phyloP scores from a whole-genome alignment of 2,888 invertebrate genomes.

The Cinara cedri region DNA sequence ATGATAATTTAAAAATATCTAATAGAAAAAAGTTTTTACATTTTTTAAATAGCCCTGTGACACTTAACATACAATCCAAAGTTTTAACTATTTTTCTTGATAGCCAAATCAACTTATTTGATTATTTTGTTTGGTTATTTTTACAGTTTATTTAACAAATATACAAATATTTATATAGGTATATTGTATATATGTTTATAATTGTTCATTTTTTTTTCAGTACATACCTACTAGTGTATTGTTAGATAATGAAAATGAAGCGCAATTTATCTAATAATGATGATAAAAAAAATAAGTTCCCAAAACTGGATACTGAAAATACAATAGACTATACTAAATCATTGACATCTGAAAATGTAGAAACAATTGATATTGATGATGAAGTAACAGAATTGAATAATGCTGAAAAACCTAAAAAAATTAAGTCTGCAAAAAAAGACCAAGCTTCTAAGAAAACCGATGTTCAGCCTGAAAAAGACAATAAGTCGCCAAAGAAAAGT shows the following conservation, averaged over 20 bases:
- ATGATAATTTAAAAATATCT: too few relatives aligned
- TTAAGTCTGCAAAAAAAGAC: constrained; percentile 3
- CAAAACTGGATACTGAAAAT: background rate
- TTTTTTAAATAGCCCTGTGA: too few relatives aligned
- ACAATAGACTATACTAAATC: constrained; percentile 26
- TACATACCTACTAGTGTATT: background rate
- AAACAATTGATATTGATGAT: constrained; percentile 13
- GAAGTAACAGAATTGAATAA: background rate
- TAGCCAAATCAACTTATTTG: too few relatives aligned
- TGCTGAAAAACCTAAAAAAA: background rate
- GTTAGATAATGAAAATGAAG: constrained; percentile 29
- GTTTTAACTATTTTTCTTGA: too few relatives aligned
- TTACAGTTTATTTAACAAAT: too few relatives aligned
- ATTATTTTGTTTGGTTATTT: too few relatives aligned
- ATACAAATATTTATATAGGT: too few relatives aligned
- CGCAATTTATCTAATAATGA: background rate
- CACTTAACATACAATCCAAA: too few relatives aligned
- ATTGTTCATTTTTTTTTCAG: constrained; percentile 19
- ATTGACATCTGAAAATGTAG: constrained; percentile 25
- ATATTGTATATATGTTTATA: too few relatives aligned
- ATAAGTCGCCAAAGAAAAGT: constrained; percentile 2
- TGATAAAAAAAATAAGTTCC: constrained; percentile 2
- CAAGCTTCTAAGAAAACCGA: constrained; percentile 3
- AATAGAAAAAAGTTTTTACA: too few relatives aligned
- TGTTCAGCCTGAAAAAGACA: background rate